Evolutionary conservation across 2,797 vertebrate genomes (phyloP).

Genomic region (Spea hammondii): DNA sequence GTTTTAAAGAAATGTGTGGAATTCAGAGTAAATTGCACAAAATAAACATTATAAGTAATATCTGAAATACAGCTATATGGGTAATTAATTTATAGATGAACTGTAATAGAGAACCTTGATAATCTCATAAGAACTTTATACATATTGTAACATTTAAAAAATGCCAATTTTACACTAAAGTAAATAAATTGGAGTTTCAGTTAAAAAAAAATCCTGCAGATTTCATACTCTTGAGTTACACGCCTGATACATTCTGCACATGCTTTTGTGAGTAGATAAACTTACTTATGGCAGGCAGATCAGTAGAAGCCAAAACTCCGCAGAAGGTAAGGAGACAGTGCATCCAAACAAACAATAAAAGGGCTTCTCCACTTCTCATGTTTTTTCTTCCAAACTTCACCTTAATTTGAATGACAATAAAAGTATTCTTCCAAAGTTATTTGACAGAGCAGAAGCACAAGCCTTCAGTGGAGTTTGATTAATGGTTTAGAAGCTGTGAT

Average conservation of each 20-base stretch:
- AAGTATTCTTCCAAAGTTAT: background rate
- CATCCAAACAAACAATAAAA: constrained; percentile 39
- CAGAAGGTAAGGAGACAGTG: constrained; percentile 16
- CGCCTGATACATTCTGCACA: background rate
- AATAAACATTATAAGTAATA: too few relatives aligned
- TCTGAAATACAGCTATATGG: too few relatives aligned
- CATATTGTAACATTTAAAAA: too few relatives aligned
- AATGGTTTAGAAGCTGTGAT: constrained; percentile 25
- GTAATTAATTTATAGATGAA: too few relatives aligned
- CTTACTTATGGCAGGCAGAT: constrained; percentile 36
- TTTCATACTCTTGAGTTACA: too few relatives aligned
- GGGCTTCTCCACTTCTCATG: constrained; percentile 42
- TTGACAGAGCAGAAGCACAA: background rate
- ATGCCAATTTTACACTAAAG: too few relatives aligned
- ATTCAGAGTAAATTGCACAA: too few relatives aligned
- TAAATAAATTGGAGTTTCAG: too few relatives aligned
- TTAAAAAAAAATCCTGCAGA: too few relatives aligned
- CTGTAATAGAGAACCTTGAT: too few relatives aligned
- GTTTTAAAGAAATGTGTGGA: too few relatives aligned
- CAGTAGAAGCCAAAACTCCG: constrained; percentile 29
- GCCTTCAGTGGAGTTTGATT: constrained; percentile 25
- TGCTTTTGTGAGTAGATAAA: background rate
- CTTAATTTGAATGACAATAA: constrained; percentile 16
- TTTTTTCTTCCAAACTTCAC: constrained; percentile 21
- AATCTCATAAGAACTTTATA: too few relatives aligned